phyloP scores from a whole-genome alignment of 2,797 vertebrate species.

The Nannoperca obscura region DNA sequence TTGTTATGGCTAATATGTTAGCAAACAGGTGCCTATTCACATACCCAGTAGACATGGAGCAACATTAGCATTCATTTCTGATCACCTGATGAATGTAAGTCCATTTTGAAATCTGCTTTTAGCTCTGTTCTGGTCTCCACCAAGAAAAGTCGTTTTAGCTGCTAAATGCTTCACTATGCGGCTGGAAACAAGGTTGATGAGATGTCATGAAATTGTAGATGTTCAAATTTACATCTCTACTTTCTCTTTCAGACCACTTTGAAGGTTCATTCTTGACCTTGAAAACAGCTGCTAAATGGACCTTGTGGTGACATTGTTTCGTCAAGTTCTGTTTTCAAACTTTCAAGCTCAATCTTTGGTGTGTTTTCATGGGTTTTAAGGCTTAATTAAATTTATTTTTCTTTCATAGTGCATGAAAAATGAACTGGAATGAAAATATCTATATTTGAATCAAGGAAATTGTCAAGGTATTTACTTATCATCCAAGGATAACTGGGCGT shows the following conservation, averaged over 20 bases:
- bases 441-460: neutral
- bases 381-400: neutral
- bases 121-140: neutral
- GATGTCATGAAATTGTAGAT: neutral
- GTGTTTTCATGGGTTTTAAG: neutral
- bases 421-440: constrained; percentile 1
- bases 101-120: neutral
- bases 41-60: neutral
- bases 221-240: neutral
- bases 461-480: neutral
- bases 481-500: neutral
- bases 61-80: neutral
- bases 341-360: neutral
- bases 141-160: neutral
- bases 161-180: neutral
- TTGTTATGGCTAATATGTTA: too few species aligned
- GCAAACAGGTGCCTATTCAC: too few species aligned
- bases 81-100: neutral
- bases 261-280: neutral
- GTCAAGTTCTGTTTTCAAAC: neutral
- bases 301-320: neutral
- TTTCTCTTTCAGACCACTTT: neutral
- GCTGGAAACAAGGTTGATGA: neutral
- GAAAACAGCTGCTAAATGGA: neutral
- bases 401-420: neutral